Evolutionary conservation across 2,113 vertebrate genomes (phyloP).

Genomic region (Ariopsis seemanni): DNA sequence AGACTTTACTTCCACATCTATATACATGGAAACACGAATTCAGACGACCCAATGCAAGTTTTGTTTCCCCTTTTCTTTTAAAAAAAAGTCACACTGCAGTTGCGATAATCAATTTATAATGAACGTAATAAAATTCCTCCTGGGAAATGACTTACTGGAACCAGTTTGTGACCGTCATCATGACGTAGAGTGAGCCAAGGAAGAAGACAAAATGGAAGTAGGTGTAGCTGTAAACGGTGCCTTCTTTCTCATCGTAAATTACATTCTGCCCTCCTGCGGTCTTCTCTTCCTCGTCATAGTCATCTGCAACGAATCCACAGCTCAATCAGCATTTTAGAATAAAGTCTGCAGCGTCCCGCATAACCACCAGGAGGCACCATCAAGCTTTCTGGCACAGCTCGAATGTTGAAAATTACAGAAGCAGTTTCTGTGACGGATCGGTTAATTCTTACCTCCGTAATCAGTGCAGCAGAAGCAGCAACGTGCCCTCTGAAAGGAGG

Average conservation of each 20-base stretch:
- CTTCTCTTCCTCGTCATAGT: conserved; percentile 71
- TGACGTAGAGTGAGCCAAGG: conserved; percentile 93
- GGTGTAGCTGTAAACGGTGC: conserved; percentile 87
- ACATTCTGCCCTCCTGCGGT: conserved; percentile 79
- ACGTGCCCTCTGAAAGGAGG: conserved; percentile 81
- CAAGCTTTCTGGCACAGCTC: background rate
- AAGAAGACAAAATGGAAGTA: conserved; percentile 96
- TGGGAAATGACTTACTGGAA: conserved; percentile 85
- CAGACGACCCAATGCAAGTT: background rate
- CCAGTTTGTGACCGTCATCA: conserved; percentile 99
- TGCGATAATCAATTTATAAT: background rate
- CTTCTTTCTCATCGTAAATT: conserved; percentile 84
- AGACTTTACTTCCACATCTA: background rate
- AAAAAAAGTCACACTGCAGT: background rate
- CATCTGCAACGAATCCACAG: conserved; percentile 64
- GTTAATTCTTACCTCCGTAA: conserved; percentile 75
- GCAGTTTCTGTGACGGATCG: background rate
- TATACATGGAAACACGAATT: background rate
- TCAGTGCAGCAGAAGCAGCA: conserved; percentile 91
- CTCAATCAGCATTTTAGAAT: background rate
- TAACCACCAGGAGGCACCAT: conserved; percentile 65
- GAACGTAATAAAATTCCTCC: background rate
- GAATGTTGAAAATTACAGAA: background rate
- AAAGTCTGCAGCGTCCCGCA: background rate
- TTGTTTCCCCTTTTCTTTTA: background rate